phyloP scores from a whole-genome alignment of 2,113 vertebrate species.

The Syngnathus floridae region DNA sequence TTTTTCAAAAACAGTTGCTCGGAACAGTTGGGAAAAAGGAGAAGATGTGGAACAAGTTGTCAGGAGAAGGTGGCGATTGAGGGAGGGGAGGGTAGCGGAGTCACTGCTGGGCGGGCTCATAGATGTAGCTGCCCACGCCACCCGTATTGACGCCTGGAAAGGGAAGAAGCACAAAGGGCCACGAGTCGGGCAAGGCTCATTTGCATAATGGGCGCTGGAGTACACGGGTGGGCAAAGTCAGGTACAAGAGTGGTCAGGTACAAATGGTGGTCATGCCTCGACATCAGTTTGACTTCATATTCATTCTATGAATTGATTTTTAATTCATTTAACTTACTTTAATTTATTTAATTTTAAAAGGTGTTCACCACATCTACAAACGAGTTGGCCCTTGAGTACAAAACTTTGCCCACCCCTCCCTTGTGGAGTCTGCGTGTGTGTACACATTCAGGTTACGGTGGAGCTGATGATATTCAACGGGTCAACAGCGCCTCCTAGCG shows the following conservation, averaged over 20 bases:
- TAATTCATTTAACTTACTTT: background rate
- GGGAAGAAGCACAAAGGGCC: slow-evolving; percentile 52
- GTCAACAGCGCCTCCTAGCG: slow-evolving; percentile 66
- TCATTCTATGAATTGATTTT: background rate
- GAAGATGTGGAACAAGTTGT: background rate
- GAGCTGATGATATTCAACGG: slow-evolving; percentile 32
- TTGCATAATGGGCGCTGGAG: slow-evolving; percentile 2
- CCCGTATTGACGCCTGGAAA: slow-evolving; percentile 91
- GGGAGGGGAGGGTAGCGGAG: slow-evolving; percentile 68
- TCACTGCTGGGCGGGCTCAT: slow-evolving; percentile 78
- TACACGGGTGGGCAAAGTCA: slow-evolving; percentile 3
- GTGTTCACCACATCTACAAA: background rate
- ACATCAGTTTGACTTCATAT: no score
- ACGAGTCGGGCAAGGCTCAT: slow-evolving; percentile 21
- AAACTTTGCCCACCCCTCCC: background rate
- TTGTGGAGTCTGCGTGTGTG: background rate
- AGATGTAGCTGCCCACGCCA: slow-evolving; percentile 95
- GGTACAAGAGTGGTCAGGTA: background rate
- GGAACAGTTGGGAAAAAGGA: background rate
- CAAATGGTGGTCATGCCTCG: no score
- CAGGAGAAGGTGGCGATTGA: slow-evolving; percentile 1
- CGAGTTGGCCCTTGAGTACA: background rate
- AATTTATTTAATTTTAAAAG: background rate
- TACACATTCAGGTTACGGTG: slow-evolving; percentile 45
- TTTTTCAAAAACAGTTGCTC: background rate